phyloP scores from a whole-genome alignment of 2,888 invertebrate species.

The Apomyelois bistriatella region DNA sequence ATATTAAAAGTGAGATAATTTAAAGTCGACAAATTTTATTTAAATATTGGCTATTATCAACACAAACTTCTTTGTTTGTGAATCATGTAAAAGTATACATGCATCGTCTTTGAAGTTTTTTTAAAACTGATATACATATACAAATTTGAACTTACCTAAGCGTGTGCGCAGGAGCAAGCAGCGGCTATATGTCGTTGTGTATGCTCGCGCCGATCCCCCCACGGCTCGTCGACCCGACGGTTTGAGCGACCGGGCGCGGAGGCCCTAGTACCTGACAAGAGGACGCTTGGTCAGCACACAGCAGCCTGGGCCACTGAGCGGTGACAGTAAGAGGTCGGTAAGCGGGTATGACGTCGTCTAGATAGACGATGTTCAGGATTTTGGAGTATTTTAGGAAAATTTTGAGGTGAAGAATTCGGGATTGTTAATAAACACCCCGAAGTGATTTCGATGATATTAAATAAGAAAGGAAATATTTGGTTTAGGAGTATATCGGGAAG shows the following conservation, averaged over 20 bases:
- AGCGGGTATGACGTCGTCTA: conserved; percentile 17
- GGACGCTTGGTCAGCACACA: conserved; percentile 52
- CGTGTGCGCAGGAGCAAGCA: conserved; percentile 63
- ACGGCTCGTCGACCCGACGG: conserved; percentile 66
- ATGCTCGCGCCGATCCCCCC: conserved; percentile 74
- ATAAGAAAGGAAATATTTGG: background rate
- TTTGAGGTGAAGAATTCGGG: background rate
- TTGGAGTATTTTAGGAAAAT: background rate
- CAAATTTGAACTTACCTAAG: conserved; percentile 51
- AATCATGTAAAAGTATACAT: too few relatives aligned
- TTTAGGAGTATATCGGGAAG: background rate
- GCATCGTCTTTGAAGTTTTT: too few relatives aligned
- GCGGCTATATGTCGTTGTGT: conserved; percentile 53
- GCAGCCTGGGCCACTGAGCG: conserved; percentile 47
- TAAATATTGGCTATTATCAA: too few relatives aligned
- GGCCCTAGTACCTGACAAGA: conserved; percentile 77
- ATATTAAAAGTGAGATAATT: too few relatives aligned
- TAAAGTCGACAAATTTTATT: too few relatives aligned
- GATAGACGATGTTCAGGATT: conserved; percentile 7
- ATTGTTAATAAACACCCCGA: background rate
- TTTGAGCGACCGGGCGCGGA: conserved; percentile 73
- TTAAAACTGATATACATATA: too few relatives aligned
- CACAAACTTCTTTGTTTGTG: too few relatives aligned
- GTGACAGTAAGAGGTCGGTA: conserved; percentile 26
- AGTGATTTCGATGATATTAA: background rate